phyloP scores from a whole-genome alignment of 35 echinoderm and acorn worm genomes.

The Amphiura filiformis region DNA sequence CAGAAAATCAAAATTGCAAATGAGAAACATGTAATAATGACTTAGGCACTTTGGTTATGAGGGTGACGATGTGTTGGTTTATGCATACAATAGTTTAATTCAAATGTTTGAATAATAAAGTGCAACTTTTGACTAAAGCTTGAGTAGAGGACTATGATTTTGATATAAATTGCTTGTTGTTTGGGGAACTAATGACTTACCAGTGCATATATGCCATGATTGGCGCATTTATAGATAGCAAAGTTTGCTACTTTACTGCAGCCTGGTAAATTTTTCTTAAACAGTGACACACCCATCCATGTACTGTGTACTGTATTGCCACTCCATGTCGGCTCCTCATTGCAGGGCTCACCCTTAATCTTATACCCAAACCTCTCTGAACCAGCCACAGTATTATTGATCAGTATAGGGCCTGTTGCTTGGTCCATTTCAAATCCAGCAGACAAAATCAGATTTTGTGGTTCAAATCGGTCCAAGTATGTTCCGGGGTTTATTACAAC shows the following conservation, averaged over 20 bases:
- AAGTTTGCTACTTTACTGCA: constrained; percentile 61
- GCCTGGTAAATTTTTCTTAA: not conserved
- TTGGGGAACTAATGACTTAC: no score
- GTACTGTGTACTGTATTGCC: constrained; percentile 34
- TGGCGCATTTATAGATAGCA: constrained; percentile 51
- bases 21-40: no score
- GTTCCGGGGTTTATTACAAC: constrained; percentile 51
- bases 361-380: constrained; percentile 41
- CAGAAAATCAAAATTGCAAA: no score
- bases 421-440: constrained; percentile 48
- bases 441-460: constrained; percentile 26
- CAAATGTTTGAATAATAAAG: no score
- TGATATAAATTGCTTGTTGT: no score
- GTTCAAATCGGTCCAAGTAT: constrained; percentile 52
- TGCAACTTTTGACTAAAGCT: no score
- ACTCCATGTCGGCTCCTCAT: not conserved
- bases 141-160: no score
- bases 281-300: constrained; percentile 25
- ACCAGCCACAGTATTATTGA: constrained; percentile 54
- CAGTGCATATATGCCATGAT: constrained; percentile 73
- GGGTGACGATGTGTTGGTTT: no score
- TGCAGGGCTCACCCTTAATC: constrained; percentile 56
- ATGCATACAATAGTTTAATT: no score
- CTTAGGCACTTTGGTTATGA: no score
- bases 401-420: constrained; percentile 23